phyloP scores from a whole-genome alignment of 2,888 invertebrate species.

The Trachelus iudaicus region DNA sequence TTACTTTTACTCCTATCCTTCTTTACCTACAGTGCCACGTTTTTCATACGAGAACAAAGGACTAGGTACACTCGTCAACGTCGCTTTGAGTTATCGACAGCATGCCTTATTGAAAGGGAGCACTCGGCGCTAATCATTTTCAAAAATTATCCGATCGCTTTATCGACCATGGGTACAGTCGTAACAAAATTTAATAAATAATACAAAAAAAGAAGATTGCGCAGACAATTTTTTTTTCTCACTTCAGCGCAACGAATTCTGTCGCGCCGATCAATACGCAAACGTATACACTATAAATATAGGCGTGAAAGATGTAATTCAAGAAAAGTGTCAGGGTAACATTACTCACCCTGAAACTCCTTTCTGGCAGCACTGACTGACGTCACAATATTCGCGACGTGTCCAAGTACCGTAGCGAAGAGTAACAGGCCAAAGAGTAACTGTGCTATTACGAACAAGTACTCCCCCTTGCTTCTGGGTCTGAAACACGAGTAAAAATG shows the following conservation, averaged over 20 bases:
- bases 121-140: background rate
- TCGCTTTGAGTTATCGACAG: background rate
- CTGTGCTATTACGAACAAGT: constrained; percentile 94
- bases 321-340: constrained; percentile 4
- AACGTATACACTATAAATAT: background rate
- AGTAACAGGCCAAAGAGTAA: constrained; percentile 93
- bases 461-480: constrained; percentile 93
- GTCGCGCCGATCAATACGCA: background rate
- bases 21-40: background rate
- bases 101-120: background rate
- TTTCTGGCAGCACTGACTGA: constrained; percentile 96
- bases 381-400: constrained; percentile 98
- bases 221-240: background rate
- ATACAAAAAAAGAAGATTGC: background rate
- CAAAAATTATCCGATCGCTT: background rate
- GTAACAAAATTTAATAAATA: background rate
- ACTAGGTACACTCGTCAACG: background rate
- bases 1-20: background rate
- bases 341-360: constrained; percentile 93
- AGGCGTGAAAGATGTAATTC: background rate
- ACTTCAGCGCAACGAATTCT: background rate
- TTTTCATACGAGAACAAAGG: background rate
- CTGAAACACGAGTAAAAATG: constrained; percentile 54
- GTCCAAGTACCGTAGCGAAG: constrained; percentile 96
- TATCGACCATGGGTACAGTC: background rate